Evolutionary conservation across 2,888 invertebrate species (phyloP).

Genomic region (Nomada fabriciana): DNA sequence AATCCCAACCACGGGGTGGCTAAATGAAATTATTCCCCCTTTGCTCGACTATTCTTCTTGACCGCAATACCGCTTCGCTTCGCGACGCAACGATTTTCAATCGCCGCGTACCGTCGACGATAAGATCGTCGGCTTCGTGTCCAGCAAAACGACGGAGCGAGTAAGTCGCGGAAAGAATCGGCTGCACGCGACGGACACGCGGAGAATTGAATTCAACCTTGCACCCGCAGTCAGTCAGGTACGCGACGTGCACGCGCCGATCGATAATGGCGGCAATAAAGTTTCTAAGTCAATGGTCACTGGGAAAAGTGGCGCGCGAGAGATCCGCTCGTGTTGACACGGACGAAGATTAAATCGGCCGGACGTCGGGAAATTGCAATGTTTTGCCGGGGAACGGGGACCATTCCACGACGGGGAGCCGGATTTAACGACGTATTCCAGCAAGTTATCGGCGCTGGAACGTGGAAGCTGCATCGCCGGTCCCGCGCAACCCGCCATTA

Average conservation of each 20-base stretch:
- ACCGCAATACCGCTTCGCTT: no score
- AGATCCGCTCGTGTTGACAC: conserved; percentile 7
- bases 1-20: no score
- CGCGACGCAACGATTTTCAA: not conserved
- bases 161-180: conserved; percentile 7
- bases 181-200: not conserved
- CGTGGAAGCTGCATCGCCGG: not conserved
- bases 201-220: conserved; percentile 39
- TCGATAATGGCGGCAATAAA: conserved; percentile 61
- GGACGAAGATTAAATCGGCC: conserved; percentile 12
- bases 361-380: not conserved
- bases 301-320: conserved; percentile 15
- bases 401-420: not conserved
- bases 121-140: conserved; percentile 1
- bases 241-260: conserved; percentile 1
- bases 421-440: conserved; percentile 19
- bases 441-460: not conserved
- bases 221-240: not conserved
- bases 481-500: not conserved
- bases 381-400: not conserved
- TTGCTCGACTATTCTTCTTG: not conserved
- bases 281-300: conserved; percentile 40
- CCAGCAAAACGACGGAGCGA: conserved; percentile 7
- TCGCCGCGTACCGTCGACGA: not conserved
- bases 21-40: not conserved